These are phyloP conservation scores for Hydrochoerus hydrochaeris DNA, from an alignment of 2,113 vertebrate species.

Conservation along the genomic window DNA sequence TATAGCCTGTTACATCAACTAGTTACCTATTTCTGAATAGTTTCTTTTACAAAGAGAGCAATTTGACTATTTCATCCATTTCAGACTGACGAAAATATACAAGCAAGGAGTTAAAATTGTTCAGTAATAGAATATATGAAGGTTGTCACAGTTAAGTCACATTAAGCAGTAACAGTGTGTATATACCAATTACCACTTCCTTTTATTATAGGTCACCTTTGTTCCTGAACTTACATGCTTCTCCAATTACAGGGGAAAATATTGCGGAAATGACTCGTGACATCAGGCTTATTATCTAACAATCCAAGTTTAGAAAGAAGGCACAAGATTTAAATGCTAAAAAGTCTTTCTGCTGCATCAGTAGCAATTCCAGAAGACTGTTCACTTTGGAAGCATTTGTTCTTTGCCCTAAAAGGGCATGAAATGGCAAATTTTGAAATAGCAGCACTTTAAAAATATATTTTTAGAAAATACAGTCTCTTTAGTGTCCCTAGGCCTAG, in stretches of 20 bases:
- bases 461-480: background rate
- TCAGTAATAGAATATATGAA: background rate
- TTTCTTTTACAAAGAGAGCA: background rate
- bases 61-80: background rate
- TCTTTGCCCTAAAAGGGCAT: conserved; percentile 38
- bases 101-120: background rate
- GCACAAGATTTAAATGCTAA: conserved; percentile 37
- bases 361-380: conserved; percentile 36
- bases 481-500: background rate
- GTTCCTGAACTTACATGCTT: background rate
- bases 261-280: background rate
- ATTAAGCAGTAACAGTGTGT: background rate
- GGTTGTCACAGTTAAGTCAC: background rate
- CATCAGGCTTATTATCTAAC: conserved; percentile 12
- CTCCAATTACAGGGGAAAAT: background rate
- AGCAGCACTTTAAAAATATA: conserved; percentile 16
- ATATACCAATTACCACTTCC: background rate
- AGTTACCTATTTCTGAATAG: background rate
- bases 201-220: conserved; percentile 20
- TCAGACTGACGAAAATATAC: background rate
- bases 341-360: conserved; percentile 44
- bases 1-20: background rate
- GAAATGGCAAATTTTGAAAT: conserved; percentile 54
- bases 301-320: background rate
- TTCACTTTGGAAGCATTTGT: conserved; percentile 34